These are phyloP conservation scores for Gallinago jamesoni DNA, from an alignment of 2,113 vertebrate species.

Conservation along the genomic window DNA sequence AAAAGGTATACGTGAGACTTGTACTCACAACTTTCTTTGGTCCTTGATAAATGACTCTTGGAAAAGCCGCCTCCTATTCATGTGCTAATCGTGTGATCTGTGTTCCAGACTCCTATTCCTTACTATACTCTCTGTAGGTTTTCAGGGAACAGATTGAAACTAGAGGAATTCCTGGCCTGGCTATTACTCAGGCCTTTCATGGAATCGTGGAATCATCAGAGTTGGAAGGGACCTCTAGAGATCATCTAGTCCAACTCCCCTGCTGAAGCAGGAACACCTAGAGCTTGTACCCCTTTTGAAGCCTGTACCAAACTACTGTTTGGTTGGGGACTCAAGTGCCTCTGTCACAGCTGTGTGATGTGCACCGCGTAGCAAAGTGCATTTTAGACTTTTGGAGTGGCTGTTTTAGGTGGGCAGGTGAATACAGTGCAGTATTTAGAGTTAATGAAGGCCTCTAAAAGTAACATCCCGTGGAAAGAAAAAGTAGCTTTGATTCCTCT, in stretches of 20 bases:
- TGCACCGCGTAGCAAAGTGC: neutral
- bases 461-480: neutral
- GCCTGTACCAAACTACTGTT: neutral
- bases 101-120: neutral
- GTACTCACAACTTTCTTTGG: neutral
- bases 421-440: neutral
- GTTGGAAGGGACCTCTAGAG: no score
- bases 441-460: neutral
- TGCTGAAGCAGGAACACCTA: no score
- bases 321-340: neutral
- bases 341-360: neutral
- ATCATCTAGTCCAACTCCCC: no score
- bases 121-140: neutral
- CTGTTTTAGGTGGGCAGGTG: neutral
- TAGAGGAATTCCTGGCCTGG: neutral
- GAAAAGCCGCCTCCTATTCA: neutral
- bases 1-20: neutral
- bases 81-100: neutral
- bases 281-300: neutral
- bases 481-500: neutral
- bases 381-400: neutral
- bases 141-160: neutral
- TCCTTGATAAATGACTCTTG: neutral
- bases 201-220: no score
- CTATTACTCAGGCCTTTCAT: neutral